Evolutionary conservation across 2,888 invertebrate genomes (phyloP).

Genomic region (Drosophila quinaria): DNA sequence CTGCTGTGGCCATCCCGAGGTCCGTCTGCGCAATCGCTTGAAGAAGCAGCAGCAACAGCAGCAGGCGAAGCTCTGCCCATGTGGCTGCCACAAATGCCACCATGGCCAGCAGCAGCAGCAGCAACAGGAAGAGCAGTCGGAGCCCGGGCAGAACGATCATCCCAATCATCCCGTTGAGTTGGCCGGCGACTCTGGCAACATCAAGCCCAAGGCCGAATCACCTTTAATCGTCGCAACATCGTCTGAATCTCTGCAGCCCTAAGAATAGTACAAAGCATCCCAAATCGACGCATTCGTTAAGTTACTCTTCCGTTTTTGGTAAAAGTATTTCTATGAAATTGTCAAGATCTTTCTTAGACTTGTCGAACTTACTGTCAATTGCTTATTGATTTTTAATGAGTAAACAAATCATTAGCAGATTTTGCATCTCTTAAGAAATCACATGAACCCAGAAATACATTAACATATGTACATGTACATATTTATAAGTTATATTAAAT

Average conservation of each 20-base stretch:
- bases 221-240: not conserved
- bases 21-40: slow-evolving; percentile 50
- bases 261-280: not conserved
- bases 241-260: slow-evolving; percentile 20
- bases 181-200: slow-evolving; percentile 21
- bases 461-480: too few relatives aligned
- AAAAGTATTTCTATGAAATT: not conserved
- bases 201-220: slow-evolving; percentile 1
- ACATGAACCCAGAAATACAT: not conserved
- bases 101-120: not conserved
- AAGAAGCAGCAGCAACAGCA: slow-evolving; percentile 38
- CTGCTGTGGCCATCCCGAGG: slow-evolving; percentile 71
- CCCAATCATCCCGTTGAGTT: not conserved
- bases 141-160: not conserved
- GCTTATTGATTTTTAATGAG: not conserved
- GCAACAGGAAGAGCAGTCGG: not conserved
- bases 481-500: too few relatives aligned
- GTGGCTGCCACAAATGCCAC: not conserved
- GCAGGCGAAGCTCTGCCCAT: not conserved
- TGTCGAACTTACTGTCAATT: not conserved
- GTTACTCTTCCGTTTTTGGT: not conserved
- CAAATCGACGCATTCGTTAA: not conserved
- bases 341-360: not conserved
- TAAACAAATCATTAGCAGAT: too few relatives aligned
- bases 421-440: not conserved